These are phyloP conservation scores for Reticulitermes speratus DNA, from an alignment of 1,140 invertebrate genomes.

Conservation along the genomic window DNA sequence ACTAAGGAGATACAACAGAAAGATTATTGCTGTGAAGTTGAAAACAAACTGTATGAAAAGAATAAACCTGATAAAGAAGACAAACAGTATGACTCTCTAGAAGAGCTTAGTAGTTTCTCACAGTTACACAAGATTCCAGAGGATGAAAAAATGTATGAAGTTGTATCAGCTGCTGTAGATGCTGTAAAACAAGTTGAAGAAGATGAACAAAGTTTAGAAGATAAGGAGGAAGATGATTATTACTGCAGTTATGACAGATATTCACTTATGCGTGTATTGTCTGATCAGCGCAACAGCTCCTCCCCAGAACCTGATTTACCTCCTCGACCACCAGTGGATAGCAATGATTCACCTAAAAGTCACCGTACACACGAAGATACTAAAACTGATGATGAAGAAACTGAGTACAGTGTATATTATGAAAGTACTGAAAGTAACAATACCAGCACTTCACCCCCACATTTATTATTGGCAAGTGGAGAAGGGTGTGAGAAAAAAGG, in stretches of 20 bases:
- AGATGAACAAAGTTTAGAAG: background rate
- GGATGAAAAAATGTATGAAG: background rate
- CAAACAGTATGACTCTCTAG: background rate
- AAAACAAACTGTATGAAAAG: background rate
- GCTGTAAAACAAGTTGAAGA: background rate
- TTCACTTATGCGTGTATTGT: background rate
- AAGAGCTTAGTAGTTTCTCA: background rate
- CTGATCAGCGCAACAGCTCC: background rate
- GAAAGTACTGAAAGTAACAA: background rate
- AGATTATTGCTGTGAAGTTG: background rate
- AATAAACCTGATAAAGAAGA: background rate
- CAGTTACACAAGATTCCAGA: background rate
- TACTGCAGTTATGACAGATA: background rate
- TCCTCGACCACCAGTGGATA: background rate
- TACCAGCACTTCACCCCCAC: background rate
- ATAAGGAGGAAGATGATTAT: constrained; percentile 14
- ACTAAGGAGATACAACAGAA: background rate
- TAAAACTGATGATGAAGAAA: background rate
- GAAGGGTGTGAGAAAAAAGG: background rate
- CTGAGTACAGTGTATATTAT: constrained; percentile 1
- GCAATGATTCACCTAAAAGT: too few species aligned
- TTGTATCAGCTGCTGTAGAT: background rate
- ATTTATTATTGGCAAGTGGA: background rate
- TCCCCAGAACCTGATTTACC: constrained; percentile 20
- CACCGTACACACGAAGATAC: background rate